phyloP scores from a whole-genome alignment of 2,113 vertebrate species.

The Zapornia atra region DNA sequence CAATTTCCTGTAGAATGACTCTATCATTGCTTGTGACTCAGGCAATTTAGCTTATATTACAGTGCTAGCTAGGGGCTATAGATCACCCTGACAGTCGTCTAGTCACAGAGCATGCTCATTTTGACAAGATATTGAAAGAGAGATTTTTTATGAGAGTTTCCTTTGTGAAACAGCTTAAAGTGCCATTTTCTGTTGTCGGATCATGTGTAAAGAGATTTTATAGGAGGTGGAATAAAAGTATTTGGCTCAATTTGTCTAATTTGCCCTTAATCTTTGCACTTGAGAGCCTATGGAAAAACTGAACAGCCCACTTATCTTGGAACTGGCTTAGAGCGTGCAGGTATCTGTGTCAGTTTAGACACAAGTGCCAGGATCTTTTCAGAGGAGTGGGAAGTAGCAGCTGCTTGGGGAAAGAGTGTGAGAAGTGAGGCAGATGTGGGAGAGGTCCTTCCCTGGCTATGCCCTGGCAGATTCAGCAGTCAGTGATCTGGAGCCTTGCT shows the following conservation, averaged over 20 bases:
- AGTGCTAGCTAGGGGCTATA: constrained; percentile 77
- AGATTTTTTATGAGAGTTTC: constrained; percentile 64
- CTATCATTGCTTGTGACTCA: constrained; percentile 87
- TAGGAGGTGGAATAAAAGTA: background rate
- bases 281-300: background rate
- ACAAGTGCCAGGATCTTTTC: background rate
- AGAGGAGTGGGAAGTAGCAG: background rate
- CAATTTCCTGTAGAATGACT: constrained; percentile 93
- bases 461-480: background rate
- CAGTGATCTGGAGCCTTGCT: background rate
- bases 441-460: background rate
- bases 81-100: constrained; percentile 87
- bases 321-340: background rate
- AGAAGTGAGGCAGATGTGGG: background rate
- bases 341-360: background rate
- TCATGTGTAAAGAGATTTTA: background rate
- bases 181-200: background rate
- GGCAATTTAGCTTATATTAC: constrained; percentile 89
- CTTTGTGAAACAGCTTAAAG: constrained; percentile 15
- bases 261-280: background rate
- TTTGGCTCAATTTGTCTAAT: background rate
- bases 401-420: background rate
- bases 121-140: constrained; percentile 76
- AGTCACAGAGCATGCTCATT: constrained; percentile 77
- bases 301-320: background rate